Percentiles rank a stretch among this genome's conserved stretches.
Evolutionary conservation across 2,113 vertebrate genomes (phyloP).

Genomic region (human (Homo sapiens)): DNA sequence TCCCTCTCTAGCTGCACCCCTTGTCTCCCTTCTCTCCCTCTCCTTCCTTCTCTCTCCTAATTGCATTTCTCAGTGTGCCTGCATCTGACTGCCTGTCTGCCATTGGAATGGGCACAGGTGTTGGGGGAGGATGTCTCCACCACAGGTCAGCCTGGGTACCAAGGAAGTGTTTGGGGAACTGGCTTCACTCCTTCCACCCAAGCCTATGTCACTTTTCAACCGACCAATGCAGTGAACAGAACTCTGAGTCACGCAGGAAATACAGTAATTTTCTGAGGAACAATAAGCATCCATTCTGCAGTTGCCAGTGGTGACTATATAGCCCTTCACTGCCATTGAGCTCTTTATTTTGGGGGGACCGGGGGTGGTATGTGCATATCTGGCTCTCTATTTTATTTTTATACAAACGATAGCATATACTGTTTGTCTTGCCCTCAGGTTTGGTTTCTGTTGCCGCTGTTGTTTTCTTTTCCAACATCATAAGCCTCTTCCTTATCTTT

Average conservation of each 20-base stretch:
- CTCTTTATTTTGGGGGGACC: background rate
- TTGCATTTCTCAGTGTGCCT: background rate
- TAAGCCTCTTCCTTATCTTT: background rate
- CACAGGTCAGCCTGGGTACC: background rate
- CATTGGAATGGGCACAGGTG: background rate
- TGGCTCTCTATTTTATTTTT: background rate
- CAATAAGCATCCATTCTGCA: background rate
- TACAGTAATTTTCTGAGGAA: background rate
- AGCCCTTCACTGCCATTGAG: background rate
- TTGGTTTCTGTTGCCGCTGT: background rate
- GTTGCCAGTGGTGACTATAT: fast-evolving
- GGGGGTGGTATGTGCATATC: background rate
- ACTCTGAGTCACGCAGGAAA: background rate
- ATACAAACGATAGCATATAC: fast-evolving
- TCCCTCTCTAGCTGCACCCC: background rate
- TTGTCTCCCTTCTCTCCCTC: background rate
- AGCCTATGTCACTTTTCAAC: background rate
- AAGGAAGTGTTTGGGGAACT: background rate
- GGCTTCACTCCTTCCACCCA: background rate
- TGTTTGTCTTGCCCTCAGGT: background rate
- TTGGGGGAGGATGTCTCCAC: background rate
- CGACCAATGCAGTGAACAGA: background rate
- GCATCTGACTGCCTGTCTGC: background rate
- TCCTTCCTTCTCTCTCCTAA: background rate
- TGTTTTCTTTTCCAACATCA: background rate